These are phyloP conservation scores for Albula goreensis DNA, from an alignment of 2,113 vertebrate species.

Conservation along the genomic window DNA sequence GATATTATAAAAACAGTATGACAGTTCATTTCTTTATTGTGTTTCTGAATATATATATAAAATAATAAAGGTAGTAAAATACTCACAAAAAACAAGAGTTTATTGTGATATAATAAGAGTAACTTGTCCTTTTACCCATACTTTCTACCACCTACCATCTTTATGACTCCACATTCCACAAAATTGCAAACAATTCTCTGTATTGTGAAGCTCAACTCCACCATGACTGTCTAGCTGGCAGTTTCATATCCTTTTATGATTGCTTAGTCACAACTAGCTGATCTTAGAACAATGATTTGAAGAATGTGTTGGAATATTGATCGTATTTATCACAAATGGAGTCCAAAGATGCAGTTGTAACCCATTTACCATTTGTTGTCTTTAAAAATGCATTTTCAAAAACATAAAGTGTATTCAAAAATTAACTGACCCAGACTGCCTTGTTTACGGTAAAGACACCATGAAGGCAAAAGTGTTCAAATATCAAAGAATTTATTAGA, in stretches of 20 bases:
- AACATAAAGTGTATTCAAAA: too few relatives aligned
- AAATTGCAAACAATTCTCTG: neutral
- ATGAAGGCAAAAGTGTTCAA: neutral
- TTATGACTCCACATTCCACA: neutral
- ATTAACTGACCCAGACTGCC: neutral
- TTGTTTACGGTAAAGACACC: neutral
- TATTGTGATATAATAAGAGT: neutral
- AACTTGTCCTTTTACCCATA: neutral
- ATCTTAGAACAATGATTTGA: neutral
- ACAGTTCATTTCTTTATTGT: neutral
- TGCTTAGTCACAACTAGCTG: neutral
- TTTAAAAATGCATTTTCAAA: too few relatives aligned
- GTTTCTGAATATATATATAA: neutral
- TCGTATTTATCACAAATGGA: neutral
- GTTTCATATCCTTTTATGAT: neutral
- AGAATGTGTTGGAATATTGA: neutral
- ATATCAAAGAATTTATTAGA: neutral
- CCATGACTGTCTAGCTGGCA: neutral
- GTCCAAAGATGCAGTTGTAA: neutral
- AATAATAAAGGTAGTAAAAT: neutral
- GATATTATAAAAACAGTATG: too few relatives aligned
- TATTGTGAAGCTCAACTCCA: neutral
- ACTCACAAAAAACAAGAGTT: neutral
- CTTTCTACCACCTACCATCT: neutral
- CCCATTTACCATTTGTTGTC: neutral